Base-by-base conservation (phyloP, 2,797 vertebrate species). In the Distichodus sexfasciatus region DNA sequence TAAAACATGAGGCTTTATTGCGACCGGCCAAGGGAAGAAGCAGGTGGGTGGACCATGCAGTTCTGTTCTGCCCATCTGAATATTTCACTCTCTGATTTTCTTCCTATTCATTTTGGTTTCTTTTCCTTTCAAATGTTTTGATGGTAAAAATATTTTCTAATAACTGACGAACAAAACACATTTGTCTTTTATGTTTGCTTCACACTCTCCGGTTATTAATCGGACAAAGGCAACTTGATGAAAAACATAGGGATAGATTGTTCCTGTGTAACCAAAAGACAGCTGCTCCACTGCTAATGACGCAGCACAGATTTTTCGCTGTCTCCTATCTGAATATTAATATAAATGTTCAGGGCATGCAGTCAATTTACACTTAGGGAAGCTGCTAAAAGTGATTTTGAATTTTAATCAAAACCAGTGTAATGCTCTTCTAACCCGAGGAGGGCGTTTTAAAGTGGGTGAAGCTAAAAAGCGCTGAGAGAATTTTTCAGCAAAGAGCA, bases 321-420 rank as follows among this genome's bases (percentile, higher is more conserved):
- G 17, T 60, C 43, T 44, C 33, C 11, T 21, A n/a, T 10, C 55
- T 61, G 28, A 17, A 53, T 15, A 71, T 58, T 58, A 77, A 54
- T 74, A 53, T 54, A 44, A 26, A 51, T 60, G 48, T 46, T 31
- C 66, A 9, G 48, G 40, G 53, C 55, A 23, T 46, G 50, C 58
- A 72, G 50, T 63, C 55, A 69, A 53, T 68, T 26, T 17, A 43
- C 38, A 65, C 38, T 55, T 31, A 59, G 67, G 47, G 38, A 74
- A 59, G 63, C 36, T 60, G 40, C 60, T 70, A 47, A 41, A 50
- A 36, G 62, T 38, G 19, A 36, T 60, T 65, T 48, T 35, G 53
- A 75, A 64, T 77, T 67, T 74, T 55, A 68, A 71, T 71, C 51
- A 43, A 62, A 64, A 58, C 29, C 33, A n/a, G 28, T 44, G 35